These are phyloP conservation scores for Okamejei kenojei DNA, from an alignment of 2,797 vertebrate species.

Conservation along the genomic window DNA sequence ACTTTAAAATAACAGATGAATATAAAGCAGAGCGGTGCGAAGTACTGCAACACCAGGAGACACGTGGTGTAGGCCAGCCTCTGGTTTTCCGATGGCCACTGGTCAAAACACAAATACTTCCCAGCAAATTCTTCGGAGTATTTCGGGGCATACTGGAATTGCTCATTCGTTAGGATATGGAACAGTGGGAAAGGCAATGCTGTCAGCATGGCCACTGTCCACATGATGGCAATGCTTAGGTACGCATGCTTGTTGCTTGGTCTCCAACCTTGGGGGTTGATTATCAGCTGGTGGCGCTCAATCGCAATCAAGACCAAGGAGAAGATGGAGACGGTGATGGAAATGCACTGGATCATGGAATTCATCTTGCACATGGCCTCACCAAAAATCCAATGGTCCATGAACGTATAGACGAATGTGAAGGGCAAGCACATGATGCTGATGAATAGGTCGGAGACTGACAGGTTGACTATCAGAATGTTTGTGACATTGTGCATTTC, in stretches of 20 bases:
- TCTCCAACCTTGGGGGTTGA: constrained; percentile 74
- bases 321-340: constrained; percentile 73
- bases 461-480: constrained; percentile 76
- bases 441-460: constrained; percentile 72
- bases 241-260: constrained; percentile 72
- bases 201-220: constrained; percentile 64
- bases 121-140: constrained; percentile 63
- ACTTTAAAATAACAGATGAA: constrained; percentile 82
- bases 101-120: constrained; percentile 71
- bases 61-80: constrained; percentile 69
- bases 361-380: constrained; percentile 76
- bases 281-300: constrained; percentile 74
- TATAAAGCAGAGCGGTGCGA: constrained; percentile 74
- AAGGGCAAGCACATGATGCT: constrained; percentile 76
- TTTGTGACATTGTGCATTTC: constrained; percentile 80
- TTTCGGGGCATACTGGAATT: constrained; percentile 62
- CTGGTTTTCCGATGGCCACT: constrained; percentile 66
- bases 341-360: constrained; percentile 72
- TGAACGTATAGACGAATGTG: constrained; percentile 75
- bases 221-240: constrained; percentile 66
- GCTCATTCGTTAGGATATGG: constrained; percentile 65
- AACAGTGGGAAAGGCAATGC: constrained; percentile 72
- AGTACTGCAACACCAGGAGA: constrained; percentile 71
- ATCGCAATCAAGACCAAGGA: constrained; percentile 75
- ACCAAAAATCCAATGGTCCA: constrained; percentile 82